These are phyloP conservation scores for Miltochrista miniata DNA, from an alignment of 2,888 invertebrate species.

Conservation along the genomic window DNA sequence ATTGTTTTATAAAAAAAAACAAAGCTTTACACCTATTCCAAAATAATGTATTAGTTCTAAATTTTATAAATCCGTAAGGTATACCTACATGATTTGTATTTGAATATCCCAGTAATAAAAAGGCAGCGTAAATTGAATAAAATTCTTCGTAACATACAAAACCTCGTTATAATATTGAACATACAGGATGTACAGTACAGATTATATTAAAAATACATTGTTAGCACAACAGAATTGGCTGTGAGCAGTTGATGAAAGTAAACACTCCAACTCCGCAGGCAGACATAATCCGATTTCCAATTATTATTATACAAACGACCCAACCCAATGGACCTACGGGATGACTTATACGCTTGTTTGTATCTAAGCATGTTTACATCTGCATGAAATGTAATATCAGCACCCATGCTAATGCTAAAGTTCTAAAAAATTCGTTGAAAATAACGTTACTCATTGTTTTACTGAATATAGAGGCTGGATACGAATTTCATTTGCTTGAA, in stretches of 20 bases:
- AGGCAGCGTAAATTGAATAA: too few relatives aligned
- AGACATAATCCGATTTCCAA: conserved; percentile 62
- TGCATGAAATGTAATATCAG: neutral
- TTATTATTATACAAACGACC: conserved; percentile 59
- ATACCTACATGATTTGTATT: too few relatives aligned
- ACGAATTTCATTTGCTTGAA: too few relatives aligned
- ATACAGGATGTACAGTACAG: conserved; percentile 3
- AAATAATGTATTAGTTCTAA: too few relatives aligned
- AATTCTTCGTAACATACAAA: too few relatives aligned
- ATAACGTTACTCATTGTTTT: too few relatives aligned
- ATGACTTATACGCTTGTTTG: conserved; percentile 15
- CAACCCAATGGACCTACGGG: conserved; percentile 21
- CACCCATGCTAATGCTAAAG: neutral
- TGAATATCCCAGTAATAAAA: too few relatives aligned
- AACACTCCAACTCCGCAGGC: conserved; percentile 45
- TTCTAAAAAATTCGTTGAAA: too few relatives aligned
- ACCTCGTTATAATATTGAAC: neutral
- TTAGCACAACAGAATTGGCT: conserved; percentile 42
- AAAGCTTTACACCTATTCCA: too few relatives aligned
- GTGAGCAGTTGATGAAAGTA: conserved; percentile 53
- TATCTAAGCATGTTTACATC: neutral
- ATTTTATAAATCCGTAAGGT: too few relatives aligned
- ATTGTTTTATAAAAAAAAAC: too few relatives aligned
- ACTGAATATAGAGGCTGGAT: too few relatives aligned
- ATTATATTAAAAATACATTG: conserved; percentile 33